These are phyloP conservation scores for Rhinella marina DNA, from an alignment of 2,797 vertebrate species.

Conservation along the genomic window DNA sequence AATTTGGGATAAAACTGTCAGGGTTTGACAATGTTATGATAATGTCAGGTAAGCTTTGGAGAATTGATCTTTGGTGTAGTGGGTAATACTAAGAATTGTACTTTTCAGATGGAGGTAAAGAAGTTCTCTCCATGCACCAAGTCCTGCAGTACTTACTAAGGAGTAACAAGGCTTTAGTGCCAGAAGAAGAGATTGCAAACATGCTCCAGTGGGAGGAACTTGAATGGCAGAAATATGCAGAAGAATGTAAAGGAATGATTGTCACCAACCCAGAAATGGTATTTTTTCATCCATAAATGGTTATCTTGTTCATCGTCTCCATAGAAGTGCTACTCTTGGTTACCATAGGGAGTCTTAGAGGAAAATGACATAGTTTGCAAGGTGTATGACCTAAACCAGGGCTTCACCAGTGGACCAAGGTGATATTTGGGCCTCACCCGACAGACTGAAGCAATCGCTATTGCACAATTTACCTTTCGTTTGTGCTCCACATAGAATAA, in stretches of 20 bases:
- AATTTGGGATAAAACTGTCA: neutral
- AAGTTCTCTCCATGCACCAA: conserved; percentile 98
- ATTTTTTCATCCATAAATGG: conserved; percentile 17
- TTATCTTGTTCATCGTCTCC: too few relatives aligned
- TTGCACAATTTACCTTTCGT: too few relatives aligned
- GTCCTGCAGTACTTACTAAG: conserved; percentile 93
- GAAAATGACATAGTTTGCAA: too few relatives aligned
- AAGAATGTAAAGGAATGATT: conserved; percentile 99
- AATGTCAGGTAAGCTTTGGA: neutral
- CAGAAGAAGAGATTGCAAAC: conserved; percentile 95
- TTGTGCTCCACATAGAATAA: too few relatives aligned
- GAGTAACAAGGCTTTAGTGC: conserved; percentile 91
- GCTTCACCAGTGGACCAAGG: too few relatives aligned
- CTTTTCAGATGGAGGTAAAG: conserved; percentile 91
- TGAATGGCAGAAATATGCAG: conserved; percentile 98
- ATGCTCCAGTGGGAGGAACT: conserved; percentile 99
- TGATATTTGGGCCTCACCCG: too few relatives aligned
- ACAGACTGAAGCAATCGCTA: too few relatives aligned
- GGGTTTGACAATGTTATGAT: neutral
- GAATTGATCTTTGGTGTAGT: neutral
- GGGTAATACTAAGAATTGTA: conserved; percentile 20
- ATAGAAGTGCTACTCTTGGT: too few relatives aligned
- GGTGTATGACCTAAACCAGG: too few relatives aligned
- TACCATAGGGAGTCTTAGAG: too few relatives aligned
- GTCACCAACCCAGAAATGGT: conserved; percentile 98